Conservation (phyloP, 2,797 vertebrate species). For the Falco biarmicus region DNA sequence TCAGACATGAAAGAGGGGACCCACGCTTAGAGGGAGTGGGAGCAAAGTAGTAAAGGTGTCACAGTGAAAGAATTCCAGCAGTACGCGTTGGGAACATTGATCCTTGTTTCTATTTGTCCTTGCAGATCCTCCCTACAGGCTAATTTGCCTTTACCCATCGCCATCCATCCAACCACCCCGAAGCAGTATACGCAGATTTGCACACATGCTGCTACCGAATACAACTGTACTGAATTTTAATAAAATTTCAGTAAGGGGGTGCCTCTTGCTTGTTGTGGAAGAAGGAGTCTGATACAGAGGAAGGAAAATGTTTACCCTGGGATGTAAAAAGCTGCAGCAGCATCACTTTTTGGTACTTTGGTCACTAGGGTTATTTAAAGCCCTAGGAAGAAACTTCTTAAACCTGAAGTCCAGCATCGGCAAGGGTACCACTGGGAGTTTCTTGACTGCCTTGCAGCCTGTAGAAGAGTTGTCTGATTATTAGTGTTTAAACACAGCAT, state of each 20-base stretch:
- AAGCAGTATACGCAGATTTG: not conserved
- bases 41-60: not conserved
- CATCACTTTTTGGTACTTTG: not conserved
- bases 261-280: not conserved
- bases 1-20: not conserved
- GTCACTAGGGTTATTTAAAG: not conserved
- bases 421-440: not conserved
- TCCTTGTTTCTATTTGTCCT: not conserved
- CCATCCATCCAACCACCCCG: not conserved
- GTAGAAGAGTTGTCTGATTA: not conserved
- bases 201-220: not conserved
- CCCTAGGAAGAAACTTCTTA: not conserved
- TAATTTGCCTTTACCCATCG: not conserved
- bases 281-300: not conserved
- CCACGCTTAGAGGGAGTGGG: no score
- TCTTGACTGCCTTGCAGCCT: not conserved
- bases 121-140: not conserved
- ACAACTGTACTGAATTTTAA: not conserved
- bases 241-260: not conserved
- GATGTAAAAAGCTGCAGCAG: not conserved
- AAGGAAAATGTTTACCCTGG: not conserved
- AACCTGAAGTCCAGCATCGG: not conserved
- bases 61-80: not conserved
- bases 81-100: accelerated
- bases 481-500: not conserved